Conservation (phyloP, 2,888 invertebrate species). For the Muschampia plurimacula region DNA sequence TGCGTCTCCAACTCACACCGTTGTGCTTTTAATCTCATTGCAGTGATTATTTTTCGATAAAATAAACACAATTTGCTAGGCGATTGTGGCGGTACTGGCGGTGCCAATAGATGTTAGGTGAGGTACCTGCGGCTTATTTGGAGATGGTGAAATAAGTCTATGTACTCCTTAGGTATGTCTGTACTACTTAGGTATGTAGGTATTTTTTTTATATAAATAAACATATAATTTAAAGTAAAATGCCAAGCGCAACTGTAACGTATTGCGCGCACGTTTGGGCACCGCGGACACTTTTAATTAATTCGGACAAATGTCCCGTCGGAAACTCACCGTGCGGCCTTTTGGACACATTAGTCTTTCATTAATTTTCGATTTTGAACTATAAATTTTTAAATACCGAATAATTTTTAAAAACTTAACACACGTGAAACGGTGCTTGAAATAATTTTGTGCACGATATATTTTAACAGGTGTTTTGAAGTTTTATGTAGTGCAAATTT, state of each 20-base stretch:
- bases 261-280: constrained; percentile 77
- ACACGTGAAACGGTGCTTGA: background rate
- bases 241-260: constrained; percentile 52
- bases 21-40: background rate
- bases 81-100: too few relatives aligned
- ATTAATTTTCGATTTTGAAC: constrained; percentile 29
- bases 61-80: too few relatives aligned
- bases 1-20: background rate
- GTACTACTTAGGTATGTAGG: too few relatives aligned
- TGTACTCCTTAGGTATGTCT: too few relatives aligned
- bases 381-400: constrained; percentile 26
- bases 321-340: constrained; percentile 30
- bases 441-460: background rate
- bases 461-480: too few relatives aligned
- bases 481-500: too few relatives aligned
- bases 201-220: background rate
- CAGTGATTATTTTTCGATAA: too few relatives aligned
- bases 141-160: too few relatives aligned
- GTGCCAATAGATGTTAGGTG: too few relatives aligned
- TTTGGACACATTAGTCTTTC: constrained; percentile 31
- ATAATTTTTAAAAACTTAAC: constrained; percentile 7
- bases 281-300: constrained; percentile 73
- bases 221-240: background rate
- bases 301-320: constrained; percentile 66
- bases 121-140: too few relatives aligned